These are phyloP conservation scores for Notodonta dromedarius DNA, from an alignment of 2,888 invertebrate genomes.

Conservation along the genomic window DNA sequence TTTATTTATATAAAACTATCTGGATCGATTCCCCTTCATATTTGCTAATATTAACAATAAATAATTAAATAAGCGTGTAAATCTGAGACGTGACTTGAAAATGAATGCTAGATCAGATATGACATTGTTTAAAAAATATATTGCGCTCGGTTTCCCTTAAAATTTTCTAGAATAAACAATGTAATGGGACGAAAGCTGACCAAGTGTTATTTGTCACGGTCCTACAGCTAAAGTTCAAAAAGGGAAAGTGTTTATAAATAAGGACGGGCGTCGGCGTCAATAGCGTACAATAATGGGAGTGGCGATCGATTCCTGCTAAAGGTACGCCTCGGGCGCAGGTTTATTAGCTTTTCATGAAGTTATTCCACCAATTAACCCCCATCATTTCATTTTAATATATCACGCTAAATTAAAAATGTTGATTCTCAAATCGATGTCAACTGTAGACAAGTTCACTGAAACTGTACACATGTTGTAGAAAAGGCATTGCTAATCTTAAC, in stretches of 20 bases:
- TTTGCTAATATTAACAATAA: conserved; percentile 6
- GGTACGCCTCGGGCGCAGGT: not conserved
- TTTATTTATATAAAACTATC: conserved; percentile 6
- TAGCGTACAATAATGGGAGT: conserved; percentile 66
- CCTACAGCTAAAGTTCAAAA: conserved; percentile 60
- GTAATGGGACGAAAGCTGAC: conserved; percentile 45
- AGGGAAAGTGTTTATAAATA: conserved; percentile 59
- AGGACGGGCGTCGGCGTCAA: conserved; percentile 54
- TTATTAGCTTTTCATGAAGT: too few species aligned
- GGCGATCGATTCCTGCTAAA: conserved; percentile 26
- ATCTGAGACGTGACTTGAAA: conserved; percentile 27
- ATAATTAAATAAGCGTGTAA: conserved; percentile 11
- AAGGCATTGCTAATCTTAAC: too few species aligned
- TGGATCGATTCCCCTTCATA: conserved; percentile 4
- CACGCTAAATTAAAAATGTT: not conserved
- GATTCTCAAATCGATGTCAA: too few species aligned
- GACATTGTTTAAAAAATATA: conserved; percentile 45
- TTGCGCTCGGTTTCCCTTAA: conserved; percentile 51
- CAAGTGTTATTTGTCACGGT: conserved; percentile 62
- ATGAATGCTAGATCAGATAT: conserved; percentile 34
- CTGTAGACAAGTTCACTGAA: too few species aligned
- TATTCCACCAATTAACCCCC: too few species aligned
- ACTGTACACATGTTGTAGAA: too few species aligned
- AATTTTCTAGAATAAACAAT: conserved; percentile 58
- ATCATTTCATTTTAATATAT: too few species aligned